phyloP scores from a whole-genome alignment of 2,888 invertebrate species.

The Drosophila macrothrix region DNA sequence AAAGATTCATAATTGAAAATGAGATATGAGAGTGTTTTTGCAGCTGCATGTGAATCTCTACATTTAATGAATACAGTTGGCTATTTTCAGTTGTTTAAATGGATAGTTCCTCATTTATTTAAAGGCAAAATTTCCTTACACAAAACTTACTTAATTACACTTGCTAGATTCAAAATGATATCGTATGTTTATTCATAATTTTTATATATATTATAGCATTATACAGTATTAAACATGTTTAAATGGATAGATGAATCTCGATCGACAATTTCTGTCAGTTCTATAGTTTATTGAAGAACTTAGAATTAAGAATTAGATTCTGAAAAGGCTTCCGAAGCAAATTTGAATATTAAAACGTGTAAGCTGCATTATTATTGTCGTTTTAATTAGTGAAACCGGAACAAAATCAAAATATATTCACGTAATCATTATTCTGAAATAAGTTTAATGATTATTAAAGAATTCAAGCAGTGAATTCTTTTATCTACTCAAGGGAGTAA shows the following conservation, averaged over 20 bases:
- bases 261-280: background rate
- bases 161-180: background rate
- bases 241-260: background rate
- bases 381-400: background rate
- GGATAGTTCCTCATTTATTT: background rate
- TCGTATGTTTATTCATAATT: background rate
- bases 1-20: slow-evolving; percentile 11
- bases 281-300: no score
- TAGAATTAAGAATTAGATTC: background rate
- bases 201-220: background rate
- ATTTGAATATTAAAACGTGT: background rate
- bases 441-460: background rate
- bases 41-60: background rate
- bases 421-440: background rate
- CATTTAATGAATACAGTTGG: slow-evolving; percentile 1
- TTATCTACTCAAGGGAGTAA: background rate
- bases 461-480: background rate
- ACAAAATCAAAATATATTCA: background rate
- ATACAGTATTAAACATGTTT: background rate
- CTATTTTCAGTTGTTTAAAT: background rate
- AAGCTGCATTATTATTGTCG: background rate
- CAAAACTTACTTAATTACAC: background rate
- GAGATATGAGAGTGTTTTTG: slow-evolving; percentile 4
- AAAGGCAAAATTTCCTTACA: background rate
- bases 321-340: background rate